Evolutionary conservation across 2,113 vertebrate species (phyloP).

Genomic region (Rallus limicola): DNA sequence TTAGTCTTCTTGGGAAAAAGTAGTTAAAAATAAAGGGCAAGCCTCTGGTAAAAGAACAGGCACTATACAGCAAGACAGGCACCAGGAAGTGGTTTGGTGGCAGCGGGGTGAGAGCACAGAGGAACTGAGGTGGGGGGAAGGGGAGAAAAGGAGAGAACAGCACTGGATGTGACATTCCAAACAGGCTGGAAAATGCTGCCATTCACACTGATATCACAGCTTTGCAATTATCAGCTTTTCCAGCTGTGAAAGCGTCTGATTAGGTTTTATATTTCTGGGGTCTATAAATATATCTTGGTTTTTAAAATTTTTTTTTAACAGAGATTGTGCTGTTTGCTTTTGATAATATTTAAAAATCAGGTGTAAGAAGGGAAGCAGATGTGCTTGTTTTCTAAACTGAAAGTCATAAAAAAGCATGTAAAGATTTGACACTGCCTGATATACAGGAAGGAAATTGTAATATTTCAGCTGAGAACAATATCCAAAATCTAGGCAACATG

Average conservation of each 20-base stretch:
- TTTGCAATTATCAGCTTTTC: conserved; percentile 71
- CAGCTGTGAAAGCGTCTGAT: conserved; percentile 70
- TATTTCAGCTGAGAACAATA: conserved; percentile 37
- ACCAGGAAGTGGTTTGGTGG: neutral
- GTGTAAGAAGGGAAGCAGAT: conserved; percentile 58
- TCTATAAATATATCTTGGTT: conserved; percentile 62
- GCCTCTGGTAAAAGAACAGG: neutral
- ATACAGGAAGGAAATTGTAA: conserved; percentile 44
- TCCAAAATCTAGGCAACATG: conserved; percentile 29
- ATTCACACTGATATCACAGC: conserved; percentile 56
- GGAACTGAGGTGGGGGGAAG: conserved; percentile 3
- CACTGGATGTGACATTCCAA: conserved; percentile 44
- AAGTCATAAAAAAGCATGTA: conserved; percentile 23
- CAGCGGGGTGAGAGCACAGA: neutral
- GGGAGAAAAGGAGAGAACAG: conserved; percentile 26
- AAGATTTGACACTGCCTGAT: conserved; percentile 28
- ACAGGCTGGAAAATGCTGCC: conserved; percentile 51
- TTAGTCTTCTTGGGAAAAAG: neutral
- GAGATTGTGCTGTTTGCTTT: conserved; percentile 47
- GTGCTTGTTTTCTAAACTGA: conserved; percentile 55
- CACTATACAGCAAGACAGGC: neutral
- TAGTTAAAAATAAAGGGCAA: neutral
- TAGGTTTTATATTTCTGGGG: conserved; percentile 64
- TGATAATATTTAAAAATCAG: conserved; percentile 67
- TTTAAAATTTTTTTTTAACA: conserved; percentile 2